phyloP scores from a whole-genome alignment of 1,140 invertebrate genomes.

The Proctacanthus coquilletti region DNA sequence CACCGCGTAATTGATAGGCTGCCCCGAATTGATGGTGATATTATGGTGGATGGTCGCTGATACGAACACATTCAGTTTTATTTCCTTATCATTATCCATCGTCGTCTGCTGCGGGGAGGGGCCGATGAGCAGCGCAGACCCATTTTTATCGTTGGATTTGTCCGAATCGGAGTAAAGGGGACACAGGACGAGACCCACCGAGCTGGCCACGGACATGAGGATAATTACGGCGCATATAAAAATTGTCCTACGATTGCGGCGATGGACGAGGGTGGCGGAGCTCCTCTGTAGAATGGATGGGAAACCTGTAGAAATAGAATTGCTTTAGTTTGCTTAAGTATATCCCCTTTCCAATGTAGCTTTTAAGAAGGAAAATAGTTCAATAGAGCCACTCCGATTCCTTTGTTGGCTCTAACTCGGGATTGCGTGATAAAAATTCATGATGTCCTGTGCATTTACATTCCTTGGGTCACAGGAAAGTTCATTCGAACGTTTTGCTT shows the following conservation, averaged over 20 bases:
- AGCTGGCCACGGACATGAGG: constrained; percentile 52
- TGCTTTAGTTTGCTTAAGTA: no score
- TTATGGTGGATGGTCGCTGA: constrained; percentile 30
- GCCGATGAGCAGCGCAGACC: constrained; percentile 6
- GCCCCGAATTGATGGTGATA: constrained; percentile 22
- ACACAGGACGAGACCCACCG: constrained; percentile 24
- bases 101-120: neutral
- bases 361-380: no score
- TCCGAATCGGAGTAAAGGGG: no score
- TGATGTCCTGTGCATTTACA: no score
- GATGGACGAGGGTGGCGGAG: constrained; percentile 55
- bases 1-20: constrained; percentile 7
- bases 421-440: no score
- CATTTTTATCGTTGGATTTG: no score
- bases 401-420: no score
- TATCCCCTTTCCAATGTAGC: no score
- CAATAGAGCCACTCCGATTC: no score
- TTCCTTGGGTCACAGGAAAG: no score
- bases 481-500: no score
- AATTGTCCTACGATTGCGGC: constrained; percentile 49
- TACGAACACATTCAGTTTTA: constrained; percentile 25
- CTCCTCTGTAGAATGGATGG: constrained; percentile 47
- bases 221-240: constrained; percentile 68
- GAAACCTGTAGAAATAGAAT: constrained; percentile 27
- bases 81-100: constrained; percentile 10